These are phyloP conservation scores for Chionodraco myersi DNA, from an alignment of 2,113 vertebrate genomes.

Conservation along the genomic window DNA sequence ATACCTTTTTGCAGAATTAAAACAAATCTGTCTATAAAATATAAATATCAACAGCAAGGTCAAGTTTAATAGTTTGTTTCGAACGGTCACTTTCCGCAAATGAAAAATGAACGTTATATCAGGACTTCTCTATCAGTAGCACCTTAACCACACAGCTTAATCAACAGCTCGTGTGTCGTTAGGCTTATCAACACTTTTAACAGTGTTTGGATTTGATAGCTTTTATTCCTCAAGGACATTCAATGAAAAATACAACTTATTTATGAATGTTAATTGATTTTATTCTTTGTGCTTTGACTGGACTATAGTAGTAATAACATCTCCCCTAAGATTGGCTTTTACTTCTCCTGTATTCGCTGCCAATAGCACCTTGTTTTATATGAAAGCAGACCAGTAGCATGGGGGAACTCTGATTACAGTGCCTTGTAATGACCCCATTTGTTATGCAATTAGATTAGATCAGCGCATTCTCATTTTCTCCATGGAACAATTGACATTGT, in stretches of 20 bases:
- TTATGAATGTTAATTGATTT: not conserved
- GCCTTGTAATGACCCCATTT: conserved; percentile 28
- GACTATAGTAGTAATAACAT: not conserved
- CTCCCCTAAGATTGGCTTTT: not conserved
- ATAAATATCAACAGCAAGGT: conserved; percentile 42
- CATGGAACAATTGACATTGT: conserved; percentile 34
- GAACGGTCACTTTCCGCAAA: conserved; percentile 10
- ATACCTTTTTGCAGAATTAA: not conserved
- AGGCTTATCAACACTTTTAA: conserved; percentile 22
- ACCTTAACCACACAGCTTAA: conserved; percentile 27
- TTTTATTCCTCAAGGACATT: not conserved
- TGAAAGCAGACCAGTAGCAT: not conserved
- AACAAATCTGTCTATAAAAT: conserved; percentile 15
- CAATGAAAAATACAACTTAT: not conserved
- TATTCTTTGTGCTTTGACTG: conserved; percentile 5
- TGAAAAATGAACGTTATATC: conserved; percentile 46
- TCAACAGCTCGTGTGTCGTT: not conserved
- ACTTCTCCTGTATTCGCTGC: not conserved
- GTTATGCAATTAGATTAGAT: conserved; percentile 33
- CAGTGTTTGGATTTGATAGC: conserved; percentile 22
- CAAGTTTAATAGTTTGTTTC: conserved; percentile 7
- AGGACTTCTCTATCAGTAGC: conserved; percentile 29
- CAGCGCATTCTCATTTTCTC: conserved; percentile 41
- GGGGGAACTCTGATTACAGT: not conserved
- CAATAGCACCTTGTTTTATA: not conserved